phyloP scores from a whole-genome alignment of 1,140 invertebrate genomes.

The Drosophila murphyi region DNA sequence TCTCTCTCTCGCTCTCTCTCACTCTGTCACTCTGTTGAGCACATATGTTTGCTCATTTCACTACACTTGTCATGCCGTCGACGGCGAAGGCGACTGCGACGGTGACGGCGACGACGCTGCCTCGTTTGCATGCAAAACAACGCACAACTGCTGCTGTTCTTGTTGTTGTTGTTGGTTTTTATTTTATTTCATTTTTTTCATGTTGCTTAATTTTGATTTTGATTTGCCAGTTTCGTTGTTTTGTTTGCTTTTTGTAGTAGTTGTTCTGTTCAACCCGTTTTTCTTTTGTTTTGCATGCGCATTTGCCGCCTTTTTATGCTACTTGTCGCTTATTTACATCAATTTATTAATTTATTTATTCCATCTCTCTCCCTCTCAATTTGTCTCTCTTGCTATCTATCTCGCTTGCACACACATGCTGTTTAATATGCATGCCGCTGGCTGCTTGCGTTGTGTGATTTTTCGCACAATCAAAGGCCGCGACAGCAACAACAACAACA shows the following conservation, averaged over 20 bases:
- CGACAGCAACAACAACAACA: slow-evolving; percentile 33
- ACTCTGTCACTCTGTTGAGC: slow-evolving; percentile 1
- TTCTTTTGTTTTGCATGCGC: slow-evolving; percentile 36
- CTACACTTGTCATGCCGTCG: slow-evolving; percentile 72
- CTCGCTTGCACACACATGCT: slow-evolving; percentile 20
- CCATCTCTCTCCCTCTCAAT: background rate
- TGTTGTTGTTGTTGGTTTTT: slow-evolving; percentile 39
- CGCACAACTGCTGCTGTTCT: slow-evolving; percentile 15
- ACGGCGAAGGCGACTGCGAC: slow-evolving; percentile 27
- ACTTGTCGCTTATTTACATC: slow-evolving; percentile 62
- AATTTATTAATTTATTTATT: slow-evolving; percentile 75
- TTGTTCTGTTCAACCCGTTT: background rate
- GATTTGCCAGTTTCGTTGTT: slow-evolving; percentile 50
- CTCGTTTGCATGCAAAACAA: slow-evolving; percentile 54
- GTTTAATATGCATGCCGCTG: slow-evolving; percentile 74
- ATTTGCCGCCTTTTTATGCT: slow-evolving; percentile 44
- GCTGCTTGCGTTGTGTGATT: slow-evolving; percentile 74
- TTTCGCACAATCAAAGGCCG: slow-evolving; percentile 77
- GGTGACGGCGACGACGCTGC: slow-evolving; percentile 20
- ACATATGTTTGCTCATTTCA: slow-evolving; percentile 54
- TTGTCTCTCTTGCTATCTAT: background rate
- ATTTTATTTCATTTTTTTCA: no score
- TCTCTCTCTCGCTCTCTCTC: background rate
- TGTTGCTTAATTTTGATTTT: slow-evolving; percentile 52
- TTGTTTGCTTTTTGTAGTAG: slow-evolving; percentile 4